Conservation (phyloP, 2,113 vertebrate genomes). For the Syngnathus typhle region DNA sequence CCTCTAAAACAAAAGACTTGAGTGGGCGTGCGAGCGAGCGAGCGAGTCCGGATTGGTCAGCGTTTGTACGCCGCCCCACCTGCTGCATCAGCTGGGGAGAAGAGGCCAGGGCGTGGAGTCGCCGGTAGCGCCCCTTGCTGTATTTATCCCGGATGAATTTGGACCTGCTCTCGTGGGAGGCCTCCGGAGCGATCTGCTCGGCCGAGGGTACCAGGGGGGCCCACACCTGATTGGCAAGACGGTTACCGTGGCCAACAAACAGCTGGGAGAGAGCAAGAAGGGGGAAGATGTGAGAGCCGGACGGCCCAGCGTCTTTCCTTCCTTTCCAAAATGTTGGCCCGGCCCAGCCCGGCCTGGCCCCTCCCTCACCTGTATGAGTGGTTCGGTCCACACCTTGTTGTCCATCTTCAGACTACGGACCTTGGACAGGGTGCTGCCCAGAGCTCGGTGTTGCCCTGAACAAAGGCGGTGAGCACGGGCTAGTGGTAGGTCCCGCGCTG, state of each 20-base stretch:
- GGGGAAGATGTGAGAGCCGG: background rate
- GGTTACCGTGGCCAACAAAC: constrained; percentile 68
- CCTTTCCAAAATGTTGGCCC: constrained; percentile 19
- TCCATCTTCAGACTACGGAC: constrained; percentile 73
- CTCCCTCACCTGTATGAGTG: constrained; percentile 36
- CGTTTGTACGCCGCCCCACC: constrained; percentile 37
- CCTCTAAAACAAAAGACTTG: constrained; percentile 52
- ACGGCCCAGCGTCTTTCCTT: background rate
- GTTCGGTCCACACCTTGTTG: constrained; percentile 71
- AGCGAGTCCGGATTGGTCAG: too few relatives aligned
- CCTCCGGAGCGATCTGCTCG: constrained; percentile 60
- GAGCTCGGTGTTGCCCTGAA: constrained; percentile 62
- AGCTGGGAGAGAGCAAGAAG: constrained; percentile 48
- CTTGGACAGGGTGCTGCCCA: constrained; percentile 65
- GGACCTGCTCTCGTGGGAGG: constrained; percentile 46
- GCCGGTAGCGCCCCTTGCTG: constrained; percentile 63
- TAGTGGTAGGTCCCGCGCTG: too few relatives aligned
- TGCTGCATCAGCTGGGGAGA: constrained; percentile 59
- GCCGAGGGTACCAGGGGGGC: constrained; percentile 52
- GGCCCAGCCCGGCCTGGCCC: constrained; percentile 27
- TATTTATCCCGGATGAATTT: constrained; percentile 71
- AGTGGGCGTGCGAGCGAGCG: background rate
- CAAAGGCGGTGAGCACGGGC: background rate
- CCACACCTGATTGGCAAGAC: constrained; percentile 68
- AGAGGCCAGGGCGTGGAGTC: constrained; percentile 56